Conservation (phyloP, 2,797 vertebrate genomes). For the Pteropus rufus region DNA sequence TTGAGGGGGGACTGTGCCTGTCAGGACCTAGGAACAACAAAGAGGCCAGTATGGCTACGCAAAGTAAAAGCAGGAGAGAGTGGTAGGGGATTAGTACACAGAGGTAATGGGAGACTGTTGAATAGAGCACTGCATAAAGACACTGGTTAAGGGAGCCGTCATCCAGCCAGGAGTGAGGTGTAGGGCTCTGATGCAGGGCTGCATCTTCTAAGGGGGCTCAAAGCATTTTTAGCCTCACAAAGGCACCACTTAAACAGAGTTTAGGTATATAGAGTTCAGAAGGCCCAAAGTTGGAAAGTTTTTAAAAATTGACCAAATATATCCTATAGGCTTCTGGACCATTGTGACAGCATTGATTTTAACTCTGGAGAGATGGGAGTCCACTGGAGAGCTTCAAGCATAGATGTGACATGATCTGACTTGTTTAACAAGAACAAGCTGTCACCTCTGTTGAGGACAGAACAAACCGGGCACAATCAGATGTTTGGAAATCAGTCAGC, state of each 20-base stretch:
- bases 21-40: neutral
- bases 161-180: neutral
- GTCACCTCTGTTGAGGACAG: neutral
- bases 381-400: neutral
- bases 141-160: neutral
- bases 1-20: neutral
- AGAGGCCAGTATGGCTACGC: neutral
- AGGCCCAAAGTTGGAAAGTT: neutral
- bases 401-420: neutral
- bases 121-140: neutral
- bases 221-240: neutral
- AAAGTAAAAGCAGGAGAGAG: neutral
- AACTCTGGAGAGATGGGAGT: neutral
- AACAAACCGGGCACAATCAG: neutral
- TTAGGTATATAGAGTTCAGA: neutral
- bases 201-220: neutral
- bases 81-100: neutral
- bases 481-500: neutral
- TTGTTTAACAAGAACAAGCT: neutral
- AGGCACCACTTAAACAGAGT: neutral
- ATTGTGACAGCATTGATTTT: neutral
- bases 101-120: neutral
- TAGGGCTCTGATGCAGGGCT: neutral
- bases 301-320: neutral
- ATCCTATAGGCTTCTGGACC: neutral